Evolutionary conservation across 2,113 vertebrate species (phyloP).

Genomic region (Caranx melampygus): DNA sequence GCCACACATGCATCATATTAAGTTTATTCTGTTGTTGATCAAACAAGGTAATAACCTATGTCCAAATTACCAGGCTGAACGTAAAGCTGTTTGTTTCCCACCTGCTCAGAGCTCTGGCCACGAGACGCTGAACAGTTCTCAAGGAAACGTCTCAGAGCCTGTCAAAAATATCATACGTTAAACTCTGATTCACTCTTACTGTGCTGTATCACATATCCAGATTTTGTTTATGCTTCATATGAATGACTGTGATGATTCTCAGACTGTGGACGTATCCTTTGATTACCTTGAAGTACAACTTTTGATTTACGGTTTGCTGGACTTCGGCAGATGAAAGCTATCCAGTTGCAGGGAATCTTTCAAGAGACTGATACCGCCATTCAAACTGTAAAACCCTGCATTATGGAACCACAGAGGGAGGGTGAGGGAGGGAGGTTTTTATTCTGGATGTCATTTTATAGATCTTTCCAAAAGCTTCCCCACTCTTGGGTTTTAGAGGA

Average conservation of each 20-base stretch:
- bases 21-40: no score
- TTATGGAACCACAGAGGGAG: constrained; percentile 27
- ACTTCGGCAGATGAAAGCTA: constrained; percentile 47
- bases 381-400: constrained; percentile 57
- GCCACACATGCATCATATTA: no score
- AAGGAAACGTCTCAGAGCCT: constrained; percentile 23
- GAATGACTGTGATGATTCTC: constrained; percentile 12
- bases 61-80: no score
- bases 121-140: neutral
- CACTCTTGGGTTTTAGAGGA: constrained; percentile 47
- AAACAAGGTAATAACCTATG: no score
- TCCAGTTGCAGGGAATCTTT: constrained; percentile 53
- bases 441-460: constrained; percentile 68
- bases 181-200: constrained; percentile 5
- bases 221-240: constrained; percentile 30
- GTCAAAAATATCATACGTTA: neutral
- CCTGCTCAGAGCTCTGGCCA: neutral
- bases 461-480: constrained; percentile 61
- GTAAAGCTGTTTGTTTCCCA: neutral
- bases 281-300: constrained; percentile 20
- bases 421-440: constrained; percentile 36
- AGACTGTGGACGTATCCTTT: neutral
- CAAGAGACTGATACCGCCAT: constrained; percentile 51
- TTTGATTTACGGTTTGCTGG: constrained; percentile 49
- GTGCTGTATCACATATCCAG: neutral